Base-by-base conservation (phyloP, 2,888 invertebrate genomes). In the Dryocosmus kuriphilus region DNA sequence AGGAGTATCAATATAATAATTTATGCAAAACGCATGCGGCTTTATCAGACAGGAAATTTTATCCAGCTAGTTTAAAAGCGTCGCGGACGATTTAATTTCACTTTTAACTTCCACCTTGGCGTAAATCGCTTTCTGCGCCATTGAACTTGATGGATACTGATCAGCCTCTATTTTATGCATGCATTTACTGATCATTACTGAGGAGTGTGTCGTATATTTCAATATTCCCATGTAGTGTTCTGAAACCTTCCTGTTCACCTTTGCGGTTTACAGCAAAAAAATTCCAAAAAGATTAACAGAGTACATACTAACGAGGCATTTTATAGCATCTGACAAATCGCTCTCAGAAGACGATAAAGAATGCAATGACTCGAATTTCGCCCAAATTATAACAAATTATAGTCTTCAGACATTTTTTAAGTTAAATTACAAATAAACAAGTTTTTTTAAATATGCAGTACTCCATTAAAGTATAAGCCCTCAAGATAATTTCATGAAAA, bases 121-220 rank as follows among this genome's bases (percentile, higher is more conserved):
- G 71, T 71, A 71, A 32, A 24, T 71, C 71, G 51, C 71, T 71
- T 71, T 71, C 71, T 71, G 51, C 51, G 51, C 22, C 51, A 71
- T 71, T 71, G 71, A 71, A 71, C 71, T 71, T 71, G 71, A 71
- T 51, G 51, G n/a, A 51, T 71, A 51, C 30, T 71, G 71, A 71
- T 51, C 51, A 51, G 32, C 6, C n/a, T 41, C 9, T 71, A 16
- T 71, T 32, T 71, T 71, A 71, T 71, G n/a, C 51, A 71, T 32
- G 71, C 51, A 71, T 71, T 71, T 71, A 51, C 71, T 27, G 30
- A 27, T 19, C 19, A 32, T 71, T 71, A 51, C 71, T 9, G n/a
- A 7, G 0, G 11, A n/a, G n/a, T 30, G n/a, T 27, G 27, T 14
- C 30, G 46, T 41, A n/a, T 30, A 46, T 71, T 71, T 11, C 14